Base-by-base conservation (phyloP, 1,140 invertebrate species). In the Ericerus pela region DNA sequence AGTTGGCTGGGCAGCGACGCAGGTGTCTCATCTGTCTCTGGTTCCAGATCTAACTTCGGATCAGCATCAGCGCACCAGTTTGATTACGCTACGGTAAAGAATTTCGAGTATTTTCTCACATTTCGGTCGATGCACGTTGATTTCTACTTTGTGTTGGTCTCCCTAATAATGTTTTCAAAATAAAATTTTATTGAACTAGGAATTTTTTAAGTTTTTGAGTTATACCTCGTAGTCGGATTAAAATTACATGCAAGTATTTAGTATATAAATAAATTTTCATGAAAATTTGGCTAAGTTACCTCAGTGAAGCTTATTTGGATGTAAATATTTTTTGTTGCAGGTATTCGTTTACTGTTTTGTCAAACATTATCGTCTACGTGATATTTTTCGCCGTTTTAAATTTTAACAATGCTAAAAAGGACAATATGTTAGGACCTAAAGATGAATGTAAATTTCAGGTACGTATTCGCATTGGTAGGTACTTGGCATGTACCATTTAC, bases 1-100 rank as follows among this genome's bases (percentile, higher is more conserved):
- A 78, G 88, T 96, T 71, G 93, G 92, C 20, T 96, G 93, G 93
- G 92, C 92, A 4, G 70, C 84, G 14, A 84, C 88, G 1, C 93
- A 97, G 75, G 94, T 96, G 63, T 90, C 90, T 22, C 93, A 97
- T 72, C 73, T 96, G 33, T 85, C 91, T 2, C 67, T 85, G 18
- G 82, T 88, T 59, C 78, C 83, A 12, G 82, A 85, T 67, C 69
- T 85, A 20, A 79, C 82, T 27, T 75, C 78, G 10, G 77, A 79
- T 63, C 77, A 85, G 63, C 76, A 84, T 61, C 81, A 90, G 63
- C 74, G 90, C 58, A 90, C 88, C 14, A 81, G 82, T 67, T 74
- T 96, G 2, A 88, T 88, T 57, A 84, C 89, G 24, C 77, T 86
- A 16, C 81, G 90, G 85, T 41, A 16, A n/a, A n/a, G n/a, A 41